Base-by-base conservation (phyloP, 2,113 vertebrate genomes). In the Xiphophorus couchianus region DNA sequence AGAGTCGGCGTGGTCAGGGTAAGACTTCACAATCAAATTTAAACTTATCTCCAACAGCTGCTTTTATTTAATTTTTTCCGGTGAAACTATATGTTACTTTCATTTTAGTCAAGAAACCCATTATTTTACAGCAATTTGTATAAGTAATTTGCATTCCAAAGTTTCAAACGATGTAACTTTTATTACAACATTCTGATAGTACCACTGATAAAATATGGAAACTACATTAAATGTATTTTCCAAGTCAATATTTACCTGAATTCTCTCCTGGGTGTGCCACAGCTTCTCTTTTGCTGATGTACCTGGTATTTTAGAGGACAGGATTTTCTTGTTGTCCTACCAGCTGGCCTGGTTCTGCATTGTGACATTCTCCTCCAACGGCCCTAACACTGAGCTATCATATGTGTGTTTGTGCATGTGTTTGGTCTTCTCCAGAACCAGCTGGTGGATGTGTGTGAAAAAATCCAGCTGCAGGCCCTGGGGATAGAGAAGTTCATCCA, bases 371-470 rank as follows among this genome's bases (percentile, higher is more conserved):
- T 10, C 30, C 29, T 25, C 62, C n/a, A 31, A 31, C 29, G 76
- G 58, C 33, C n/a, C 5, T 1, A 51, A 44, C n/a, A 74, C 25
- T 28, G 37, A 51, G 33, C 73, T 13, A 75, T 66, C 64, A 33
- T 73, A 25, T 81, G 25, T 76, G 69, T 82, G 63, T 42, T 14
- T 42, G 39, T 42, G 4, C 1, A 4, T 54, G 44, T 51, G 15
- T 60, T 19, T 31, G 12, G 42, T 58, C n/a, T 8, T 51, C 22
- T 29, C 17, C 78, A 96, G 95, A 97, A 99, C 92, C 94, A 94
- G 84, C 92, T 99, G 22, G 98, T 97, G 90, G 97, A 98, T 66
- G 91, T 93, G 66, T 98, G 97, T 71, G 97, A 99, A 88, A 96
- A 91, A 90, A 95, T 97, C 77, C 97, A 98, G 94, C 93, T 97